Evolutionary conservation across 1,140 invertebrate genomes (phyloP).

Genomic region (Drosophila pallidifrons): DNA sequence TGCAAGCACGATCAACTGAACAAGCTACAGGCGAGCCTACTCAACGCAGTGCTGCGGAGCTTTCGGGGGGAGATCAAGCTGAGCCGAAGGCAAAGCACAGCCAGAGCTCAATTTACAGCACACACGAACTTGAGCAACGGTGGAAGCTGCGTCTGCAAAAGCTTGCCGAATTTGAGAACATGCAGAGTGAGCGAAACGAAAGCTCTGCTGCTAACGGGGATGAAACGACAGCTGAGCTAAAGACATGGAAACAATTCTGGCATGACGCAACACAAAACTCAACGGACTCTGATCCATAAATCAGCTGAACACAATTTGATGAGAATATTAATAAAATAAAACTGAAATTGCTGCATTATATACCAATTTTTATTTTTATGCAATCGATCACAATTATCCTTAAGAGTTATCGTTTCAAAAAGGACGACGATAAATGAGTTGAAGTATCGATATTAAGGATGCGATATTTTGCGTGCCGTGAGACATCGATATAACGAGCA

Average conservation of each 20-base stretch:
- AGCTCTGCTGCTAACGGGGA: not conserved
- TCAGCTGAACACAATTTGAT: not conserved
- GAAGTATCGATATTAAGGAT: slow-evolving; percentile 10
- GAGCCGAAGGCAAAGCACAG: slow-evolving; percentile 13
- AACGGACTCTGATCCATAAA: not conserved
- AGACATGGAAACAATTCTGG: slow-evolving; percentile 41
- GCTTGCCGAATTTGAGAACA: slow-evolving; percentile 55
- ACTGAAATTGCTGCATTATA: not conserved
- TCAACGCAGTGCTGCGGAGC: not conserved
- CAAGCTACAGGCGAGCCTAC: not conserved
- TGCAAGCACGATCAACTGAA: not conserved
- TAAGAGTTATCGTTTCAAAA: not conserved
- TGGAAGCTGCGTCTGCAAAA: slow-evolving; percentile 48
- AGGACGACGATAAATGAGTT: not conserved
- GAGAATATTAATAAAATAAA: not conserved
- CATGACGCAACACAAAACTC: not conserved
- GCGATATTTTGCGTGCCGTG: not conserved
- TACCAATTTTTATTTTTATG: not conserved
- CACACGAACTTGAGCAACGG: slow-evolving; percentile 31
- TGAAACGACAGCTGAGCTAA: not conserved
- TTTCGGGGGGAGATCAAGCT: not conserved
- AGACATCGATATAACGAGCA: slow-evolving; percentile 7
- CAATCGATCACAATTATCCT: not conserved
- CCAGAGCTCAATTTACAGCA: not conserved
- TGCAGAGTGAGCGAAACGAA: slow-evolving; percentile 6